Evolutionary conservation across 2,888 invertebrate species (phyloP).

Genomic region (Morpho helenor): DNA sequence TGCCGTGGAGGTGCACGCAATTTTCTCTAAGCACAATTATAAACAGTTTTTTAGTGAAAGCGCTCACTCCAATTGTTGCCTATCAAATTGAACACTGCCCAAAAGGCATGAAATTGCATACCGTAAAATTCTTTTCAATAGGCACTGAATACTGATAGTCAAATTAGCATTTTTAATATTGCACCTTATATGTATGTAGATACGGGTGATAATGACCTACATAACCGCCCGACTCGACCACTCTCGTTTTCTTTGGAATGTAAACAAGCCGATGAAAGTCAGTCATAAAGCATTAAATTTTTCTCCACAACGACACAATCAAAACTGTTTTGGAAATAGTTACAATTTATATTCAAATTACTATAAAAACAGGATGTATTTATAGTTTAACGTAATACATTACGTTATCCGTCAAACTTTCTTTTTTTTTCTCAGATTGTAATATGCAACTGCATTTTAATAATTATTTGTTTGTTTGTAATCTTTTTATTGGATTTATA

Average conservation of each 20-base stretch:
- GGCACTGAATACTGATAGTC: constrained; percentile 6
- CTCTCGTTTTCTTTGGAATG: constrained; percentile 54
- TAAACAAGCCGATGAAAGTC: constrained; percentile 31
- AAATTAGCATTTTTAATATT: constrained; percentile 14
- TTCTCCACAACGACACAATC: background rate
- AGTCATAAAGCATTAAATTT: constrained; percentile 15
- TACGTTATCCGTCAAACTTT: too few species aligned
- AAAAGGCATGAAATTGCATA: constrained; percentile 52
- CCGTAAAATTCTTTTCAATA: constrained; percentile 40
- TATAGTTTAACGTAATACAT: too few species aligned
- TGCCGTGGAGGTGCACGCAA: background rate
- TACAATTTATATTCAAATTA: too few species aligned
- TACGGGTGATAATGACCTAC: constrained; percentile 20
- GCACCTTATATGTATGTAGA: constrained; percentile 11
- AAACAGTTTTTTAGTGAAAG: constrained; percentile 45
- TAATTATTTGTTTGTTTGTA: too few species aligned
- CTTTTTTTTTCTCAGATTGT: too few species aligned
- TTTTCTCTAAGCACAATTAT: constrained; percentile 13
- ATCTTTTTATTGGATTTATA: too few species aligned
- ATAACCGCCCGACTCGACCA: constrained; percentile 19
- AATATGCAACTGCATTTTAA: too few species aligned
- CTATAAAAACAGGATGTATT: too few species aligned
- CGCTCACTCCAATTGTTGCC: constrained; percentile 30
- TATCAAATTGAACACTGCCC: constrained; percentile 36
- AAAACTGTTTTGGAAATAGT: background rate